phyloP scores from a whole-genome alignment of 2,888 invertebrate species.

The Panorpa germanica region DNA sequence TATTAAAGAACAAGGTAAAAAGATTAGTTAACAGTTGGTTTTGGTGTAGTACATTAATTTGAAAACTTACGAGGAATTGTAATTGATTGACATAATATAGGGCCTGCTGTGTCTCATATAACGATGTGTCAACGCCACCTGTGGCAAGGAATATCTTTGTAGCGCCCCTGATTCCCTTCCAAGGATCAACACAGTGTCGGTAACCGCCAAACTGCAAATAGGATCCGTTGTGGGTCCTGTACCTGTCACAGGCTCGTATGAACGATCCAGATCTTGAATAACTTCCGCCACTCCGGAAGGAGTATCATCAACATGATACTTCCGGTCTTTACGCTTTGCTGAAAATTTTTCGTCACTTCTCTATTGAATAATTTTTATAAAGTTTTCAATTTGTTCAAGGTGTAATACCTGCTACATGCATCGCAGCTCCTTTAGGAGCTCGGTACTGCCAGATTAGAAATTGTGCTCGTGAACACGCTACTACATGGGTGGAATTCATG shows the following conservation, averaged over 20 bases:
- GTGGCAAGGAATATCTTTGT: slow-evolving; percentile 74
- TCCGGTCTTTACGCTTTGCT: slow-evolving; percentile 47
- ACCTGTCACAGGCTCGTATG: slow-evolving; percentile 28
- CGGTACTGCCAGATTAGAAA: slow-evolving; percentile 88
- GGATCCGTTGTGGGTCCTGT: slow-evolving; percentile 53
- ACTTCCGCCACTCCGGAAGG: slow-evolving; percentile 51
- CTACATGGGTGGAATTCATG: slow-evolving; percentile 61
- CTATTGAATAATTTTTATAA: no score
- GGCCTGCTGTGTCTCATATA: slow-evolving; percentile 52
- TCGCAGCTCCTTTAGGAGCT: slow-evolving; percentile 57
- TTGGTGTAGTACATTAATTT: slow-evolving; percentile 8
- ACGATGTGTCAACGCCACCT: slow-evolving; percentile 64
- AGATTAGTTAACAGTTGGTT: no score
- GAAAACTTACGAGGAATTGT: slow-evolving; percentile 56
- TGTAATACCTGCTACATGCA: no score
- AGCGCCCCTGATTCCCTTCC: slow-evolving; percentile 79
- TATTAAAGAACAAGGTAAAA: slow-evolving; percentile 24
- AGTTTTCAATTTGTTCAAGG: no score
- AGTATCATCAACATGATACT: slow-evolving; percentile 70
- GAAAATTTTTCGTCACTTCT: no score
- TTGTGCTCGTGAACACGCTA: slow-evolving; percentile 71
- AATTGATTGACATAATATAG: slow-evolving; percentile 71
- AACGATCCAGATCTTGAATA: slow-evolving; percentile 37
- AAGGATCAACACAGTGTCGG: slow-evolving; percentile 67
- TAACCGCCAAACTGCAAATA: slow-evolving; percentile 65